phyloP scores from a whole-genome alignment of 2,888 invertebrate species.

The Spodoptera littoralis region DNA sequence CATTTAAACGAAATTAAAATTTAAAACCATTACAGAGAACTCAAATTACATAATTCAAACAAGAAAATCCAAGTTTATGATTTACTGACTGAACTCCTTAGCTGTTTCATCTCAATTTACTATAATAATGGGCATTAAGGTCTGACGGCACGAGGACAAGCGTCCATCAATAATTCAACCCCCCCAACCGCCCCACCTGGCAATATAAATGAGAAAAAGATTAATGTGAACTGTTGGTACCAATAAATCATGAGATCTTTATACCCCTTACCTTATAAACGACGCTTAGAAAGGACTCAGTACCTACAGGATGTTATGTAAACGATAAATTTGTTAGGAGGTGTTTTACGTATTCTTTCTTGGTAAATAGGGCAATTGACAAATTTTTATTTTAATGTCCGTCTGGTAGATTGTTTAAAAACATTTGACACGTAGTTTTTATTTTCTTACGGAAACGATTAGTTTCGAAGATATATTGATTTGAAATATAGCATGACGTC shows the following conservation, averaged over 20 bases:
- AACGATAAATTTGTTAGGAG: slow-evolving; percentile 10
- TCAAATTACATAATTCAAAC: background rate
- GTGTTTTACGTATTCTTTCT: background rate
- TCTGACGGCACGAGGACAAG: slow-evolving; percentile 48
- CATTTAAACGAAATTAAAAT: too few species aligned
- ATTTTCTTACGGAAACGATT: too few species aligned
- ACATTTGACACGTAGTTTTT: too few species aligned
- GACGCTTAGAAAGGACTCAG: slow-evolving; percentile 35
- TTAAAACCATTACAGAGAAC: too few species aligned
- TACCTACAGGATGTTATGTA: slow-evolving; percentile 17
- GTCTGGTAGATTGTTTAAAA: too few species aligned
- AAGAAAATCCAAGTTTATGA: slow-evolving; percentile 3
- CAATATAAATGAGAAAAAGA: slow-evolving; percentile 65
- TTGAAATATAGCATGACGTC: too few species aligned
- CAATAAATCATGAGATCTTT: slow-evolving; percentile 60
- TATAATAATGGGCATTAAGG: slow-evolving; percentile 48
- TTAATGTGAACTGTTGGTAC: slow-evolving; percentile 64
- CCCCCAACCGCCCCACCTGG: slow-evolving; percentile 48
- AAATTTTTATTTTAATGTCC: too few species aligned
- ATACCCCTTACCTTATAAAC: slow-evolving; percentile 48
- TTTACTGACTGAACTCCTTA: slow-evolving; percentile 8
- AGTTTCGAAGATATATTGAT: too few species aligned
- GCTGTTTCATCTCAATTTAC: slow-evolving; percentile 52
- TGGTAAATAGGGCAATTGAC: too few species aligned
- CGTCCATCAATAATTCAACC: slow-evolving; percentile 62